phyloP scores from a whole-genome alignment of 2,113 vertebrate genomes.

The Columbina picui region DNA sequence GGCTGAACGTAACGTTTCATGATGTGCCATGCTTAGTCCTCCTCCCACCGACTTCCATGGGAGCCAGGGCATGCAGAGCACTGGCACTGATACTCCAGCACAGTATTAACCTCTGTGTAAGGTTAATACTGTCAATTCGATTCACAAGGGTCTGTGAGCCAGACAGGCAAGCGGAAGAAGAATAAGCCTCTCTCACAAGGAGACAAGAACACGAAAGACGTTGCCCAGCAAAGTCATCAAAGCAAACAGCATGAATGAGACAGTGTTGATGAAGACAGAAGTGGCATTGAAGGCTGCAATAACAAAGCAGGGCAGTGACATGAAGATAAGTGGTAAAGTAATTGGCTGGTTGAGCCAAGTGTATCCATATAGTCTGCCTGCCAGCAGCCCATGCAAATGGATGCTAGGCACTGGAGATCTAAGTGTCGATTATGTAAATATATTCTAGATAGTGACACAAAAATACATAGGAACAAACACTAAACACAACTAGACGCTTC shows the following conservation, averaged over 20 bases:
- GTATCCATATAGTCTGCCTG: neutral
- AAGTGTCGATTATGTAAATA: slow-evolving; percentile 24
- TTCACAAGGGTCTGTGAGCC: slow-evolving; percentile 1
- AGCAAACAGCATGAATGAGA: slow-evolving; percentile 60
- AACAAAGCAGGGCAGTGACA: slow-evolving; percentile 57
- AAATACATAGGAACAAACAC: neutral
- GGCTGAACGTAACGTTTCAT: neutral
- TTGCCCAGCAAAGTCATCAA: slow-evolving; percentile 59
- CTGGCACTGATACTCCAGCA: neutral
- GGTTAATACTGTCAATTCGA: neutral
- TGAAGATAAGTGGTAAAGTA: slow-evolving; percentile 63
- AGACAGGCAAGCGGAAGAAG: slow-evolving; percentile 20
- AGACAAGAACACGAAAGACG: slow-evolving; percentile 39
- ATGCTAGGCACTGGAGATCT: neutral
- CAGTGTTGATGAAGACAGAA: slow-evolving; percentile 70
- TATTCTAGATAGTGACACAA: neutral
- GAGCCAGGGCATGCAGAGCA: neutral
- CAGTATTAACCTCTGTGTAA: slow-evolving; percentile 6
- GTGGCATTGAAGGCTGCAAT: slow-evolving; percentile 60
- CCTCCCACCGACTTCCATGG: neutral
- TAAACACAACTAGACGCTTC: neutral
- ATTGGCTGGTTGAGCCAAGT: slow-evolving; percentile 60
- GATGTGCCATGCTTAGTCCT: neutral
- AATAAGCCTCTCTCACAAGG: slow-evolving; percentile 38
- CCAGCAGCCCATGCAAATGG: slow-evolving; percentile 1